These are phyloP conservation scores for Antrozous pallidus DNA, from an alignment of 2,797 vertebrate genomes.

Conservation along the genomic window DNA sequence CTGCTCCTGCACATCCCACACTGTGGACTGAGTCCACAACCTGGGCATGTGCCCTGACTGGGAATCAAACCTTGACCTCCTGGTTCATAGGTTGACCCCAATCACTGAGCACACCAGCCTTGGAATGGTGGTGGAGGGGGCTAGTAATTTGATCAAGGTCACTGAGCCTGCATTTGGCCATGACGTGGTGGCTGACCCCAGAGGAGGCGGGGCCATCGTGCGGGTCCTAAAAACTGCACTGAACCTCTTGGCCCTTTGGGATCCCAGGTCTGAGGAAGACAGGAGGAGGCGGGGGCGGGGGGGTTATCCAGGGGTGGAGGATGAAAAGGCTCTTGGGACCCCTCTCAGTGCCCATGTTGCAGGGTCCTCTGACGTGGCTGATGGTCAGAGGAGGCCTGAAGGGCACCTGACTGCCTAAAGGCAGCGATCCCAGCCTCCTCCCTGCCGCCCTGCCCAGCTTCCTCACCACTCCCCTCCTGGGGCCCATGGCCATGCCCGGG, in stretches of 20 bases:
- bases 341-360: not conserved
- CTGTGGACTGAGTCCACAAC: too few relatives aligned
- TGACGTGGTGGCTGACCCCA: not conserved
- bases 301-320: not conserved
- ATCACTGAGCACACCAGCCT: too few relatives aligned
- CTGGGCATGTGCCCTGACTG: too few relatives aligned
- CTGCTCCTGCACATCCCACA: too few relatives aligned
- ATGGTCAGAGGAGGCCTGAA: not conserved
- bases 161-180: not conserved
- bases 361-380: not conserved
- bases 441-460: not conserved
- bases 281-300: slow-evolving; percentile 34
- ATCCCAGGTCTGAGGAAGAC: slow-evolving; percentile 45
- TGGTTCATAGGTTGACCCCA: too few relatives aligned
- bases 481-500: not conserved
- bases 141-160: not conserved
- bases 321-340: not conserved
- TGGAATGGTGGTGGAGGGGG: too few relatives aligned
- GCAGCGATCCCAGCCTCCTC: not conserved
- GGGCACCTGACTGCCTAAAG: not conserved
- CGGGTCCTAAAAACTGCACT: not conserved
- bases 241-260: not conserved
- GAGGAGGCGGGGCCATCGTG: not conserved
- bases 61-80: too few relatives aligned
- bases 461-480: not conserved